phyloP scores from a whole-genome alignment of 2,888 invertebrate species.

The Linyphia triangularis region DNA sequence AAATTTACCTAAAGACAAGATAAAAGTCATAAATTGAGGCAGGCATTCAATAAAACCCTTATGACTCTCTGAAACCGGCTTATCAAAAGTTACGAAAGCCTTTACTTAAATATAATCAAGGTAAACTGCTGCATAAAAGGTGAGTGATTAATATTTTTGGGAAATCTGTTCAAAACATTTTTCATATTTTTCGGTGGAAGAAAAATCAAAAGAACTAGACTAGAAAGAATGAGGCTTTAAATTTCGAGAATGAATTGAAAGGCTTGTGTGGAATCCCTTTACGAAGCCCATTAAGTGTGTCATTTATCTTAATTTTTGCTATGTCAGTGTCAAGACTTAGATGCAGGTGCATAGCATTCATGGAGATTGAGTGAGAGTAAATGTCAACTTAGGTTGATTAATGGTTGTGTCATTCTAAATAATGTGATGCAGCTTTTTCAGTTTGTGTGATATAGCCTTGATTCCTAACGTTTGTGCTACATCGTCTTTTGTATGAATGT shows the following conservation, averaged over 20 bases:
- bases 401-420: background rate
- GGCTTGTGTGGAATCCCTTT: background rate
- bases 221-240: background rate
- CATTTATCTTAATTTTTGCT: background rate
- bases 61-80: background rate
- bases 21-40: background rate
- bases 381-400: background rate
- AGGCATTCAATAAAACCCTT: background rate
- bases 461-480: too few species aligned
- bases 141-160: background rate
- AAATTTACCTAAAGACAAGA: background rate
- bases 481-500: too few species aligned
- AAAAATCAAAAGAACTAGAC: background rate
- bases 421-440: too few species aligned
- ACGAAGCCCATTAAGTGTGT: too few species aligned
- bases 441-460: too few species aligned
- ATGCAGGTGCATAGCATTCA: background rate
- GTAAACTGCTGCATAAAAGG: background rate
- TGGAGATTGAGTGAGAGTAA: background rate
- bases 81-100: constrained; percentile 1
- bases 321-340: background rate
- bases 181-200: background rate
- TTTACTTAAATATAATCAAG: background rate
- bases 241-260: background rate
- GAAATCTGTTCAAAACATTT: background rate